Evolutionary conservation across 2,797 vertebrate species (phyloP).

Genomic region (Ibycter americanus): DNA sequence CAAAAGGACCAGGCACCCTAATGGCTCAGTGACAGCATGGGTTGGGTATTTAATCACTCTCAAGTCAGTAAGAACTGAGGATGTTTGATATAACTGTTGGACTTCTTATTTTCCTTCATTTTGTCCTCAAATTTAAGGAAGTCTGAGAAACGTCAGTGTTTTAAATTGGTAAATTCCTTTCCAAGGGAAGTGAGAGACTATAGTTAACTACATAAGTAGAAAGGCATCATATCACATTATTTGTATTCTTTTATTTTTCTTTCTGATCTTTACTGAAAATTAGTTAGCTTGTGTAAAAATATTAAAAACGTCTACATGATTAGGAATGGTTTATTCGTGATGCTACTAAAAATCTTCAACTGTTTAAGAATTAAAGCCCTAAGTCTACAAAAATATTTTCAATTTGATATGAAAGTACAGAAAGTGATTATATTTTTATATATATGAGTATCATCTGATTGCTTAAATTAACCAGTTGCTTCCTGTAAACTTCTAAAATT

Average conservation of each 20-base stretch:
- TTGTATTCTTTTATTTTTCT: neutral
- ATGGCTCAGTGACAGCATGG: neutral
- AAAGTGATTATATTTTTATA: neutral
- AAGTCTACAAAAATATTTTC: neutral
- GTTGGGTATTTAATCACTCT: neutral
- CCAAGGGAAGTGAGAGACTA: neutral
- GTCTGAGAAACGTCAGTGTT: neutral
- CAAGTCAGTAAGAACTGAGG: neutral
- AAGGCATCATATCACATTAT: neutral
- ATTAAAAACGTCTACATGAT: neutral
- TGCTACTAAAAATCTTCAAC: neutral
- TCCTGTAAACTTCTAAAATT: neutral
- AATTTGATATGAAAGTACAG: neutral
- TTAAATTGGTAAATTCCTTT: neutral
- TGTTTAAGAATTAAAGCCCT: neutral
- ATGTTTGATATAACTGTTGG: neutral
- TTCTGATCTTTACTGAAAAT: neutral
- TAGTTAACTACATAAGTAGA: neutral
- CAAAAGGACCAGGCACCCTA: neutral
- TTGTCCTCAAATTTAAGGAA: neutral
- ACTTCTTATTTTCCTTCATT: neutral
- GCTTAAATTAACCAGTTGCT: neutral
- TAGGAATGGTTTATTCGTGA: neutral
- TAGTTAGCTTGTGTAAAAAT: neutral
- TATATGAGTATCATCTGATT: neutral